phyloP scores from a whole-genome alignment of 2,797 vertebrate genomes.

The Tangara arthus region DNA sequence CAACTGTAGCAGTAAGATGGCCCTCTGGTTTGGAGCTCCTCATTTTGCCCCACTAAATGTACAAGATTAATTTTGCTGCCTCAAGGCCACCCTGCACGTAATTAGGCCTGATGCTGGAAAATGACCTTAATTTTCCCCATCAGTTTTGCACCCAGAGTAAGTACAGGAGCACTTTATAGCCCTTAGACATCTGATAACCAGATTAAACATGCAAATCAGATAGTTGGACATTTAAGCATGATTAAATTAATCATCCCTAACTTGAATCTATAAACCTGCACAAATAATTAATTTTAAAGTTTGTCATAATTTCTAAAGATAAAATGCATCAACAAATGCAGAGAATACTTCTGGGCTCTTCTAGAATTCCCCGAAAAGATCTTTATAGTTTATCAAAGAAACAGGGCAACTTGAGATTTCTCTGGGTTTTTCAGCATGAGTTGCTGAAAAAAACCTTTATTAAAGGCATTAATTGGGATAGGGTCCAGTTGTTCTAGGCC shows the following conservation, averaged over 20 bases:
- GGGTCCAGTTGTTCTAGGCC: neutral
- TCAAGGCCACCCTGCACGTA: constrained; percentile 21
- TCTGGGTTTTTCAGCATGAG: neutral
- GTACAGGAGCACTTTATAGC: neutral
- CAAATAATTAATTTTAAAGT: neutral
- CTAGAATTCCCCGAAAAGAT: neutral
- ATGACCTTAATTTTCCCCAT: constrained; percentile 49
- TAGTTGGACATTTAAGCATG: neutral
- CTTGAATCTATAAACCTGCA: neutral
- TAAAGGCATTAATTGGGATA: neutral
- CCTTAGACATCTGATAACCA: constrained; percentile 18
- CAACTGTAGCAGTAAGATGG: neutral
- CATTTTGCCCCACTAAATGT: neutral
- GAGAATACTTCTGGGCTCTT: neutral
- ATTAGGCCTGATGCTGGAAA: constrained; percentile 37
- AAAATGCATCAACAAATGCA: neutral
- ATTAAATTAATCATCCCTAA: neutral
- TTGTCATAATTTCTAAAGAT: neutral
- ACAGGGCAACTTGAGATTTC: neutral
- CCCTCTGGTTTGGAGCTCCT: neutral
- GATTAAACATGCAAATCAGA: constrained; percentile 36
- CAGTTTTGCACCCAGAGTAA: constrained; percentile 5
- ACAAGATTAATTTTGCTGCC: constrained; percentile 54
- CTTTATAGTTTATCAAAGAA: neutral
- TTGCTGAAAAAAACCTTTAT: neutral